These are phyloP conservation scores for Tokudaia muenninki DNA, from an alignment of 2,797 vertebrate species.

Conservation along the genomic window DNA sequence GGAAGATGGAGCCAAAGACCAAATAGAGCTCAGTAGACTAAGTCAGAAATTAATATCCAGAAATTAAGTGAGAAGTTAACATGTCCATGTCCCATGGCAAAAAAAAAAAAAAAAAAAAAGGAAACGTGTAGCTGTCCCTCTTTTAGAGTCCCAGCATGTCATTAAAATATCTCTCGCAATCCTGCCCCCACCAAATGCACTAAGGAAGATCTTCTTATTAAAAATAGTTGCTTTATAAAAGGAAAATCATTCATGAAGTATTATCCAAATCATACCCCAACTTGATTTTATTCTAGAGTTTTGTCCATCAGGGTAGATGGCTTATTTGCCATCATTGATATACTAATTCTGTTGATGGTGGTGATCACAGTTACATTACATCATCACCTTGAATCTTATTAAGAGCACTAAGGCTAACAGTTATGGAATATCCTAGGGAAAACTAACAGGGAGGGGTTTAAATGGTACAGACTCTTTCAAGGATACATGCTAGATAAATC, in stretches of 20 bases:
- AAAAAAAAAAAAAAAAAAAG: neutral
- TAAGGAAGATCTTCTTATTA: conserved; percentile 13
- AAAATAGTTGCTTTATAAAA: conserved; percentile 45
- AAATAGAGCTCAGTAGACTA: conserved; percentile 29
- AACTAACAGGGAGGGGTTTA: neutral
- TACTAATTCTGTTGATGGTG: neutral
- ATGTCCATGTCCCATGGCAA: neutral
- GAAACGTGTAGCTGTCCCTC: neutral
- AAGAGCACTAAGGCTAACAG: neutral
- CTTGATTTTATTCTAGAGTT: conserved; percentile 35
- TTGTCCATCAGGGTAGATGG: neutral
- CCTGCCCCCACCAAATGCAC: conserved; percentile 1
- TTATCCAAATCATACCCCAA: neutral
- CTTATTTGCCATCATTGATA: neutral
- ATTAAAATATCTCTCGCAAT: conserved; percentile 47
- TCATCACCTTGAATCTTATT: neutral
- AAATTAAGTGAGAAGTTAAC: conserved; percentile 55
- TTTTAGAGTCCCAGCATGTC: conserved; percentile 33
- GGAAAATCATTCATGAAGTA: conserved; percentile 47
- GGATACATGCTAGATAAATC: neutral
- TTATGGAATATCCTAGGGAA: conserved; percentile 13
- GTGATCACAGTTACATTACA: neutral
- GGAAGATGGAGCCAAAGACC: conserved; percentile 39
- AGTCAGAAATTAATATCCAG: conserved; percentile 45
- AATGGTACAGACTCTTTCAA: conserved; percentile 18